A percentile compares a stretch with the other conserved stretches of the same genome.
phyloP scores from a whole-genome alignment of 2,888 invertebrate genomes.

The Luffia ferchaultella region DNA sequence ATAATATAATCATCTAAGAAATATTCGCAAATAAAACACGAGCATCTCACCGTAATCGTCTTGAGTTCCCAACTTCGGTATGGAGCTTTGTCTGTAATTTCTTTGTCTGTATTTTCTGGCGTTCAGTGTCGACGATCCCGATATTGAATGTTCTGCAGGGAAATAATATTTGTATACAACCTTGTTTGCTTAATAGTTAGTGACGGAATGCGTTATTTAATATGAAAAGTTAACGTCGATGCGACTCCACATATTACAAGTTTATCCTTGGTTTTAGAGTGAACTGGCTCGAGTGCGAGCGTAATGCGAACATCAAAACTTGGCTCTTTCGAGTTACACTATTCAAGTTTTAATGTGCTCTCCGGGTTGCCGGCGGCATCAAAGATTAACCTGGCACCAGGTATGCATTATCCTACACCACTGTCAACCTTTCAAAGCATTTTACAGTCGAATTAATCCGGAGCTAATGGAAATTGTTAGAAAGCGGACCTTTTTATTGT shows the following conservation, averaged over 20 bases:
- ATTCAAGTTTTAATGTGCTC: slow-evolving; percentile 27
- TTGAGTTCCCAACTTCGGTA: slow-evolving; percentile 57
- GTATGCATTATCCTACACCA: neutral
- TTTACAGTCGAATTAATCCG: neutral
- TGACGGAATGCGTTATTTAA: neutral
- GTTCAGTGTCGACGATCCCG: slow-evolving; percentile 54
- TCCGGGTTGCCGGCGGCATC: neutral
- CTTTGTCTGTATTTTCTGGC: slow-evolving; percentile 52
- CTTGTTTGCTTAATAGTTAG: too few species aligned
- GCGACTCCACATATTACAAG: neutral
- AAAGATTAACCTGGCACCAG: neutral
- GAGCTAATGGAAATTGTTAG: neutral
- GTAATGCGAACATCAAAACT: slow-evolving; percentile 26
- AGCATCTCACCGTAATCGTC: slow-evolving; percentile 57
- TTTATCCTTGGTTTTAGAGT: neutral
- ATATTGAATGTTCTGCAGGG: slow-evolving; percentile 52
- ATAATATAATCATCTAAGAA: too few species aligned
- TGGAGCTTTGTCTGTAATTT: slow-evolving; percentile 57
- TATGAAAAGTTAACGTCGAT: neutral
- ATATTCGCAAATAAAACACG: too few species aligned
- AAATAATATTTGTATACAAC: neutral
- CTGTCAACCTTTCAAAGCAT: too few species aligned
- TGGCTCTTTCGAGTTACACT: slow-evolving; percentile 37
- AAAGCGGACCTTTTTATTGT: too few species aligned
- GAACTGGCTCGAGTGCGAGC: too few species aligned